Evolutionary conservation across 2,888 invertebrate genomes (phyloP).

Genomic region (Eremobia ochroleuca): DNA sequence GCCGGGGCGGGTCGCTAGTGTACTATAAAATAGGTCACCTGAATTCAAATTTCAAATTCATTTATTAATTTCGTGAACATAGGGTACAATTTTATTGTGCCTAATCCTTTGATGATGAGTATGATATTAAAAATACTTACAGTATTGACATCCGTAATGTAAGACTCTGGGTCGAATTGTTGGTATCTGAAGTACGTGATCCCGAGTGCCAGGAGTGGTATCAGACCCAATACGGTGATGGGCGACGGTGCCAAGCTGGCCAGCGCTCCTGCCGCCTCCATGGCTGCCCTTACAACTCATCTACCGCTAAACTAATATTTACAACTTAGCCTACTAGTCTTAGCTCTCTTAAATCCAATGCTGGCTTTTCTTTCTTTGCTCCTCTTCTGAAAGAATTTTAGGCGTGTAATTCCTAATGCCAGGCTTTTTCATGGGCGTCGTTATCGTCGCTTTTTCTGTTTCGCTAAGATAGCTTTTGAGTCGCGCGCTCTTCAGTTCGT

Average conservation of each 20-base stretch:
- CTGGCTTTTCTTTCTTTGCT: conserved; percentile 90
- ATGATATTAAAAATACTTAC: conserved; percentile 88
- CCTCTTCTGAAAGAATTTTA: conserved; percentile 92
- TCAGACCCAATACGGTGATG: conserved; percentile 93
- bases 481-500: conserved; percentile 81
- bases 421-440: conserved; percentile 86
- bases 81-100: no score
- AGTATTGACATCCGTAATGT: conserved; percentile 93
- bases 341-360: conserved; percentile 92
- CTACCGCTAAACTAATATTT: conserved; percentile 87
- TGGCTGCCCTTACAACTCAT: conserved; percentile 82
- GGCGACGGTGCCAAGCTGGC: conserved; percentile 92
- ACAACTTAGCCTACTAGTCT: conserved; percentile 88
- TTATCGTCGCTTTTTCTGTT: conserved; percentile 87
- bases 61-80: no score
- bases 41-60: no score
- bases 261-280: conserved; percentile 90
- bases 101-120: no score
- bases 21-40: no score
- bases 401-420: conserved; percentile 94
- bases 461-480: conserved; percentile 84
- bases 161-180: conserved; percentile 95
- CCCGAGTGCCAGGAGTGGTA: conserved; percentile 95
- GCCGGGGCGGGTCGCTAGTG: no score
- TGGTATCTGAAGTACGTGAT: conserved; percentile 95